phyloP scores from a whole-genome alignment of 2,113 vertebrate genomes.

The Crotalus viridis region DNA sequence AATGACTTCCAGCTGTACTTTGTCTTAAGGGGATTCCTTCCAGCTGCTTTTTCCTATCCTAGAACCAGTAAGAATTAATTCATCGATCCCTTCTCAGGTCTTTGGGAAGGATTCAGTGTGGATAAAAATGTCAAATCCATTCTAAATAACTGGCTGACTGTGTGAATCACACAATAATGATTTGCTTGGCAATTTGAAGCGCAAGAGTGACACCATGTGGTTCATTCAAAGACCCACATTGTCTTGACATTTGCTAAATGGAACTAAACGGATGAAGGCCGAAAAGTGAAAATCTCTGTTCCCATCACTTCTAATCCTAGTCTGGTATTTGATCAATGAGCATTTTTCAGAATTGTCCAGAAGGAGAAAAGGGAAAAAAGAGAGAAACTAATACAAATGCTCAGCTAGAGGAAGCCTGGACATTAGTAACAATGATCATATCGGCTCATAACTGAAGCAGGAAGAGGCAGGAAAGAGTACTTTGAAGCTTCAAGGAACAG shows the following conservation, averaged over 20 bases:
- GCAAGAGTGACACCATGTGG: constrained; percentile 1
- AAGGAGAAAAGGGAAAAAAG: not conserved
- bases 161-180: not conserved
- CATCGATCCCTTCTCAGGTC: not conserved
- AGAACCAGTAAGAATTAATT: not conserved
- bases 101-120: not conserved
- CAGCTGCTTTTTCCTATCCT: not conserved
- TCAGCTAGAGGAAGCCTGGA: not conserved
- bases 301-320: not conserved
- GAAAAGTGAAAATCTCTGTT: not conserved
- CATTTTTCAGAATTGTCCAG: not conserved
- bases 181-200: not conserved
- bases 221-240: not conserved
- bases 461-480: not conserved
- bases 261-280: not conserved
- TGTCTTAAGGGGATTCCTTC: not conserved
- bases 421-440: not conserved
- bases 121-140: not conserved
- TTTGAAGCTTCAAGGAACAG: not conserved
- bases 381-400: not conserved
- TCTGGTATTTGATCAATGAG: not conserved
- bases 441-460: not conserved
- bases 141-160: not conserved
- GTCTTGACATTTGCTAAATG: not conserved
- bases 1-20: not conserved